Base-by-base conservation (phyloP, 1,140 invertebrate genomes). In the Pseudomyrmex concolor region DNA sequence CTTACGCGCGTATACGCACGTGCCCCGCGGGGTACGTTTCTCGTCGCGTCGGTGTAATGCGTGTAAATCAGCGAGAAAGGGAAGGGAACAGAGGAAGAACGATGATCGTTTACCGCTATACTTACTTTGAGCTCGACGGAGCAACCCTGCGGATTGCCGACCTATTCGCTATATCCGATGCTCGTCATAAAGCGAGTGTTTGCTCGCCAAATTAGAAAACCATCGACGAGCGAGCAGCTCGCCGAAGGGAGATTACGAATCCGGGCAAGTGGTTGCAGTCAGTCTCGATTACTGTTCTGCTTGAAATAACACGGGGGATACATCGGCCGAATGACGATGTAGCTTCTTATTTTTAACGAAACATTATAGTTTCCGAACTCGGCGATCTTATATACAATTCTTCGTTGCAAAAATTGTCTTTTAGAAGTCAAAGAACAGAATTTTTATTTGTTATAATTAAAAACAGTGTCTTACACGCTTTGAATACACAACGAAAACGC, bases 121-220 rank as follows among this genome's bases (percentile, higher is more conserved):
- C 86, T 87, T 87, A 86, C 86, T 88, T 84, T 50, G 68, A 34
- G 34, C 34, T 34, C 34, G 73, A 8, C 70, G 84, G 66, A 71
- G 34, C n/a, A 67, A 60, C 76, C 62, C 60, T 34, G 25, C 76
- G 85, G 34, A 87, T 88, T 83, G 84, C 86, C 84, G 88, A 91
- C 84, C 84, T 89, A 85, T 89, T 86, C 89, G 83, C 57, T 82
- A 87, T 71, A 34, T 34, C 34, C 76, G 66, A 72, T 59, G 71
- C 78, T 83, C 78, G 83, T 48, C 66, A 19, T 76, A 55, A 64
- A 76, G 88, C 88, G 89, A 91, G 91, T 92, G 93, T 94, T 93
- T 94, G 89, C 91, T 90, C 91, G 89, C 81, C 92, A 93, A 94
- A 94, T 94, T 94, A 94, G 93, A 94, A 94, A 94, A 93, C 92